A percentile compares a stretch with the other conserved stretches of the same genome.
phyloP scores from a whole-genome alignment of 2,113 vertebrate species.

The Pachyramphus minor region DNA sequence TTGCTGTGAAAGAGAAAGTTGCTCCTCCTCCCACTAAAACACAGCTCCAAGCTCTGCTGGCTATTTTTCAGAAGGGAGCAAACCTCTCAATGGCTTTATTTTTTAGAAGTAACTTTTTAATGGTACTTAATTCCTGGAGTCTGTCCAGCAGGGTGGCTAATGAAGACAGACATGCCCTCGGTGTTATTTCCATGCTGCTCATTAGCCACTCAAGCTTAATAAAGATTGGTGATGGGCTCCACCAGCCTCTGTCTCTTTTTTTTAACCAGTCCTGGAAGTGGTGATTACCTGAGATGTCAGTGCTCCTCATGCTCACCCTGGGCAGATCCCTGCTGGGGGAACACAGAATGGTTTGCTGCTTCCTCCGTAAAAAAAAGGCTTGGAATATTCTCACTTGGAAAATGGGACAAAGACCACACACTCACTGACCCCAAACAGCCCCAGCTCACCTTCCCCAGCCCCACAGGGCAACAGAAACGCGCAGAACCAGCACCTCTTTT shows the following conservation, averaged over 20 bases:
- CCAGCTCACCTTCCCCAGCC: background rate
- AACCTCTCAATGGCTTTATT: conserved; percentile 45
- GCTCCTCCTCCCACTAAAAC: background rate
- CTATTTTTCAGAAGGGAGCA: conserved; percentile 67
- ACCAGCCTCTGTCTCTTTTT: background rate
- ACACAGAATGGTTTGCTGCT: background rate
- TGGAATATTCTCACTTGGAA: accelerated
- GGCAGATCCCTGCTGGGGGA: background rate
- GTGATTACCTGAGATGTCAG: accelerated
- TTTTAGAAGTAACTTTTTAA: conserved; percentile 57
- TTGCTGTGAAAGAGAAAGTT: background rate
- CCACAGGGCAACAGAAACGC: conserved; percentile 46
- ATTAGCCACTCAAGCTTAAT: conserved; percentile 36
- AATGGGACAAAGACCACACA: background rate
- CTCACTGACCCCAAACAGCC: background rate
- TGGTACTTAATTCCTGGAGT: background rate
- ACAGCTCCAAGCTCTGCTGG: background rate
- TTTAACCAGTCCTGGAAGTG: background rate
- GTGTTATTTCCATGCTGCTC: background rate
- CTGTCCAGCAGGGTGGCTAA: background rate
- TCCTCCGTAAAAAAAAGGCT: background rate
- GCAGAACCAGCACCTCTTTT: conserved; percentile 54
- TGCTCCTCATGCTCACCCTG: accelerated
- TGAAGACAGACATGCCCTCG: background rate
- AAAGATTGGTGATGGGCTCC: conserved; percentile 37